phyloP scores from a whole-genome alignment of 1,140 invertebrate species.

The Adelges cooleyi region DNA sequence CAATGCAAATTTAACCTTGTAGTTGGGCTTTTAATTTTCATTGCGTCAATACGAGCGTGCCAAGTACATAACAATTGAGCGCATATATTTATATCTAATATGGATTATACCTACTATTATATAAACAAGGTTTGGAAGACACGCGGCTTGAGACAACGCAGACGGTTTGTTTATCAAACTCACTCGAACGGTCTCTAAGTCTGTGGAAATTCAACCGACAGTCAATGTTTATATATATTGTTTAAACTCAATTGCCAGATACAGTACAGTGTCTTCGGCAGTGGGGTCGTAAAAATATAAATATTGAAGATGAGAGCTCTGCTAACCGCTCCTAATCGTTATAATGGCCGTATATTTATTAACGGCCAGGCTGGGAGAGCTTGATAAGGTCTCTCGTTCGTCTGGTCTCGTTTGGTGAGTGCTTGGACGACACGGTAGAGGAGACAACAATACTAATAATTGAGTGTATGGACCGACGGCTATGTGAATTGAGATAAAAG shows the following conservation, averaged over 20 bases:
- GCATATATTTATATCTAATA: too few relatives aligned
- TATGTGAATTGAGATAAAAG: conserved; percentile 21
- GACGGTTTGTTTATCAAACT: too few relatives aligned
- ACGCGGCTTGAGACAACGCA: too few relatives aligned
- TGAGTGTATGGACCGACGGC: neutral
- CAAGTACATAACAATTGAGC: too few relatives aligned
- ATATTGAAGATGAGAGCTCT: neutral
- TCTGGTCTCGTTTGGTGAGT: neutral
- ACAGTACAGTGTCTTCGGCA: neutral
- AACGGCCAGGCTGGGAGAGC: neutral
- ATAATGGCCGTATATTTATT: conserved; percentile 5
- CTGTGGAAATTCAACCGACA: too few relatives aligned
- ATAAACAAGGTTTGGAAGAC: too few relatives aligned
- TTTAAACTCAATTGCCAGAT: conserved; percentile 6
- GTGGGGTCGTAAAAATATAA: neutral
- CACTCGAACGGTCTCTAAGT: too few relatives aligned
- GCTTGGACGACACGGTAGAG: neutral
- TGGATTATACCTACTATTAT: too few relatives aligned
- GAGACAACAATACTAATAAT: neutral
- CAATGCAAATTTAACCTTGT: too few relatives aligned
- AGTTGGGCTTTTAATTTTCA: too few relatives aligned
- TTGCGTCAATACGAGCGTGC: too few relatives aligned
- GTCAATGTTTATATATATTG: neutral
- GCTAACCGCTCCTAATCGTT: conserved; percentile 11
- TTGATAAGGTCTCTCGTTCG: neutral